phyloP scores from a whole-genome alignment of 2,113 vertebrate genomes.

The Odontophorus gujanensis region DNA sequence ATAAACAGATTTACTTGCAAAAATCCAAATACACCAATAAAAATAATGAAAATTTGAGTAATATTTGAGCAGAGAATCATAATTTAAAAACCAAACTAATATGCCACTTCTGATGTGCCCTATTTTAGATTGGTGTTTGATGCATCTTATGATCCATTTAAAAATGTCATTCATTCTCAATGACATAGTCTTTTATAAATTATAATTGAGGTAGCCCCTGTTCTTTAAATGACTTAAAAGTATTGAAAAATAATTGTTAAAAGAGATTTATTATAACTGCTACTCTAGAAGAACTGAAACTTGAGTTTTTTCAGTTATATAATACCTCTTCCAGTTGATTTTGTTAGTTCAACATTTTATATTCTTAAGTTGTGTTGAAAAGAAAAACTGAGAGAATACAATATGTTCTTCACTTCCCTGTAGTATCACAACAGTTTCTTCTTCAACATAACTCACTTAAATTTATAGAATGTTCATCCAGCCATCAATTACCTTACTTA shows the following conservation, averaged over 20 bases:
- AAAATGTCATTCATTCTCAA: not conserved
- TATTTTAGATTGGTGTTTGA: not conserved
- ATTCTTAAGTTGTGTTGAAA: not conserved
- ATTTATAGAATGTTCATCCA: not conserved
- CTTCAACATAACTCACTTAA: not conserved
- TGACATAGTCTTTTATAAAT: not conserved
- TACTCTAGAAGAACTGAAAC: not conserved
- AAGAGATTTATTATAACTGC: not conserved
- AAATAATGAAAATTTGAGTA: not conserved
- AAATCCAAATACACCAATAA: not conserved
- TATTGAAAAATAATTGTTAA: not conserved
- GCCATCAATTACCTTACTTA: not conserved
- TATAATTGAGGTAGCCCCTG: not conserved
- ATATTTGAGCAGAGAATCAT: not conserved
- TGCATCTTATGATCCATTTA: not conserved
- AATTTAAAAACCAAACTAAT: not conserved
- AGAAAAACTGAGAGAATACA: not conserved
- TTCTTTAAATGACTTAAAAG: not conserved
- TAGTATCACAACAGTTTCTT: not conserved
- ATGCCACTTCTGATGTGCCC: not conserved
- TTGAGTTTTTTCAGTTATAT: not conserved
- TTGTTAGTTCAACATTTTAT: not conserved
- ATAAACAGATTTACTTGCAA: not conserved
- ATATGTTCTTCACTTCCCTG: not conserved
- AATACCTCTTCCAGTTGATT: not conserved